phyloP scores from a whole-genome alignment of 2,888 invertebrate genomes.

The Phymatocera aterrima region DNA sequence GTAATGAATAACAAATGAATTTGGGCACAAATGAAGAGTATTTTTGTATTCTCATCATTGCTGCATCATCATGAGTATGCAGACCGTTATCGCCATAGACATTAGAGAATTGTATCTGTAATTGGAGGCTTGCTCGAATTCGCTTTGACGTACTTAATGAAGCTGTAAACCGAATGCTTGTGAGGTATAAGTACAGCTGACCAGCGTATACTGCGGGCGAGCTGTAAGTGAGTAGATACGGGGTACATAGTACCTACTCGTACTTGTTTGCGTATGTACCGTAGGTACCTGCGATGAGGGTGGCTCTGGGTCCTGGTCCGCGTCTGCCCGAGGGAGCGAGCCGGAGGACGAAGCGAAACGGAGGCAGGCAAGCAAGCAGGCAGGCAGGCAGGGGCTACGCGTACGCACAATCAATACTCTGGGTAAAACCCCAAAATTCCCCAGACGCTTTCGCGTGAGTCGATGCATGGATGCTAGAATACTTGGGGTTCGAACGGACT shows the following conservation, averaged over 20 bases:
- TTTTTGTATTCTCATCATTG: too few species aligned
- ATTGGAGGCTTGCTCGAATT: too few species aligned
- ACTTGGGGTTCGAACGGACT: constrained; percentile 50
- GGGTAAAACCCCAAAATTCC: constrained; percentile 55
- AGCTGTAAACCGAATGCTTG: too few species aligned
- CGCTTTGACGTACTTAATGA: too few species aligned
- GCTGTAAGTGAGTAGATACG: constrained; percentile 3
- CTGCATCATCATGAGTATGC: too few species aligned
- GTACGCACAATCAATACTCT: constrained; percentile 59
- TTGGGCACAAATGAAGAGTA: too few species aligned
- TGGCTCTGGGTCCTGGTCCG: too few species aligned
- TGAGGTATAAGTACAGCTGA: constrained; percentile 22
- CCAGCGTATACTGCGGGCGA: neutral
- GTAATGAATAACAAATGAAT: too few species aligned
- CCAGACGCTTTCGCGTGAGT: constrained; percentile 51
- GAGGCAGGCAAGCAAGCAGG: constrained; percentile 27
- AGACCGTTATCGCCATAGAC: too few species aligned
- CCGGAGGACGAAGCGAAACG: constrained; percentile 12
- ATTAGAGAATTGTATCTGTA: too few species aligned
- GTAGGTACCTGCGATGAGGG: constrained; percentile 28
- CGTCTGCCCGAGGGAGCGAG: constrained; percentile 49
- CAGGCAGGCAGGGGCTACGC: constrained; percentile 48
- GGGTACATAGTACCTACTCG: neutral
- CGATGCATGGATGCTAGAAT: constrained; percentile 47
- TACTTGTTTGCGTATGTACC: neutral